Conservation (phyloP, 2,113 vertebrate species). For the Pimephales promelas region DNA sequence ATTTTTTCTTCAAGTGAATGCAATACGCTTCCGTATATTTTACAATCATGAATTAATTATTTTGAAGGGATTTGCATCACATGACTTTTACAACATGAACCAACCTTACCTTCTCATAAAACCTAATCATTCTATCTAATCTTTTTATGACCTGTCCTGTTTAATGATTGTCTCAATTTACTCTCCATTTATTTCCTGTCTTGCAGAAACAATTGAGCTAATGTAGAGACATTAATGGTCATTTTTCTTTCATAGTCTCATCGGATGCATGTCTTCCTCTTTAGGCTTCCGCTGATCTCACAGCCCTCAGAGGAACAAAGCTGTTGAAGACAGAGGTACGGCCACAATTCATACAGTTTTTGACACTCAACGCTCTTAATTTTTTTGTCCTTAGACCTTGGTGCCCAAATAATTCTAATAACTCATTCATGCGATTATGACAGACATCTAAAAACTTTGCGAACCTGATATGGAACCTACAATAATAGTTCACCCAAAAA, state of each 20-base stretch:
- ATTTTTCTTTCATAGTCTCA: not conserved
- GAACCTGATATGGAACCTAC: not conserved
- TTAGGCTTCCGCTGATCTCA: conserved; percentile 44
- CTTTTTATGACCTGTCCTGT: not conserved
- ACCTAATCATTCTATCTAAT: no score
- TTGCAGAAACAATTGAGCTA: not conserved
- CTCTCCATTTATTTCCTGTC: not conserved
- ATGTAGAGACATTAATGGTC: not conserved
- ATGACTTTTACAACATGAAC: not conserved
- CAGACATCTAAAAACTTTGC: not conserved
- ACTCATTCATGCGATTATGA: not conserved
- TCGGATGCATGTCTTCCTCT: not conserved
- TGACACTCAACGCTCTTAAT: not conserved
- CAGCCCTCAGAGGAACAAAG: conserved; percentile 36
- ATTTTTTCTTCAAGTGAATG: no score
- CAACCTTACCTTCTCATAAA: not conserved
- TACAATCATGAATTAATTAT: no score
- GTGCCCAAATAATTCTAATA: not conserved
- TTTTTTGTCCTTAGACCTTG: not conserved
- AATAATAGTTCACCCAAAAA: not conserved
- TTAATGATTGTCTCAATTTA: not conserved
- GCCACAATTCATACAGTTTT: not conserved
- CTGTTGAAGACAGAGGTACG: conserved; percentile 62
- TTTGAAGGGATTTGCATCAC: not conserved
- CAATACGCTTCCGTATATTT: no score